These are phyloP conservation scores for Cristatella mucedo DNA, from an alignment of 2,888 invertebrate species.

Conservation along the genomic window DNA sequence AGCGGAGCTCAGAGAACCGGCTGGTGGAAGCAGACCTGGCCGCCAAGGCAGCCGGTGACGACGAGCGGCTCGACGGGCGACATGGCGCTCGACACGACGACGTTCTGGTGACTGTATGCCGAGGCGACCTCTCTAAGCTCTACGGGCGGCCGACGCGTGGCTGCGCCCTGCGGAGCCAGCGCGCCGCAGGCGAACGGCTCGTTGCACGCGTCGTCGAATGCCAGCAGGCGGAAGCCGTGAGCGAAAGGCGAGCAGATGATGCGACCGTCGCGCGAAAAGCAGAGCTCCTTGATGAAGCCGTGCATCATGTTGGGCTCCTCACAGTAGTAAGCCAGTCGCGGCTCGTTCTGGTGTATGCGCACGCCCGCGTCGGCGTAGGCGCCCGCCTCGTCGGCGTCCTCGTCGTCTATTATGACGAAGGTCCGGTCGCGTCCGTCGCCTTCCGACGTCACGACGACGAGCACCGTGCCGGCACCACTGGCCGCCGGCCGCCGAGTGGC, in stretches of 20 bases:
- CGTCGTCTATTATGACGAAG: too few relatives aligned
- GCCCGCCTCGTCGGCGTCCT: constrained; percentile 6
- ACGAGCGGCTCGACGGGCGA: constrained; percentile 69
- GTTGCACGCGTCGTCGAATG: constrained; percentile 58
- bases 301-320: constrained; percentile 74
- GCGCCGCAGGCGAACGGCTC: constrained; percentile 58
- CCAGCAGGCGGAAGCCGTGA: constrained; percentile 65
- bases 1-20: constrained; percentile 45
- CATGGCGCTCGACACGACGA: constrained; percentile 75
- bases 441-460: too few relatives aligned
- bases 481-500: background rate
- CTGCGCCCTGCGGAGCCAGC: constrained; percentile 13
- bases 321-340: constrained; percentile 62
- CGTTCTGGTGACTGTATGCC: constrained; percentile 59
- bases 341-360: constrained; percentile 56
- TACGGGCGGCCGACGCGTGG: constrained; percentile 29
- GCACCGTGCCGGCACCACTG: background rate
- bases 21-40: constrained; percentile 75
- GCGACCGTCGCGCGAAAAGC: constrained; percentile 75
- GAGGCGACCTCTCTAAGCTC: constrained; percentile 51
- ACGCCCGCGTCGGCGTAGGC: too few relatives aligned
- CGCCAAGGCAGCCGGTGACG: constrained; percentile 75
- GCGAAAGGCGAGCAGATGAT: constrained; percentile 77
- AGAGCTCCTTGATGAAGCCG: constrained; percentile 79
- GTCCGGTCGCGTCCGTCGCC: too few relatives aligned